These are phyloP conservation scores for Climacteris rufus DNA, from an alignment of 2,113 vertebrate genomes.

Conservation along the genomic window DNA sequence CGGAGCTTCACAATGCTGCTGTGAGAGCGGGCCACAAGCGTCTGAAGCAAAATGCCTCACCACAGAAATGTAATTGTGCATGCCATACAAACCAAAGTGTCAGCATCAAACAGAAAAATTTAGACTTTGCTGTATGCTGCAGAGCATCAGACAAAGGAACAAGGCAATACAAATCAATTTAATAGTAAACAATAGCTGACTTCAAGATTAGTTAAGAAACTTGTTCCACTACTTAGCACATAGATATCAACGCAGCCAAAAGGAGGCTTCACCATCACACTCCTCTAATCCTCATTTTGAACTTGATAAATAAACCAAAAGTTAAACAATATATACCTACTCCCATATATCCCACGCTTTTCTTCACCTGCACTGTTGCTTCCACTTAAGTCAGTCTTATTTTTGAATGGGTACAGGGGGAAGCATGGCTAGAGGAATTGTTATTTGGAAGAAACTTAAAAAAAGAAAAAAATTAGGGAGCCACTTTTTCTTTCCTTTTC, in stretches of 20 bases:
- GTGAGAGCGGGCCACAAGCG: not conserved
- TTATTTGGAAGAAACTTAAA: not conserved
- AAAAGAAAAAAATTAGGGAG: not conserved
- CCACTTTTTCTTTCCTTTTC: not conserved
- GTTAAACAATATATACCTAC: not conserved
- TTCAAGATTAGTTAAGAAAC: not conserved
- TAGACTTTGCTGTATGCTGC: not conserved
- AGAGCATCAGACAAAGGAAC: not conserved
- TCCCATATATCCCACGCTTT: not conserved
- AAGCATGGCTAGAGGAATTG: not conserved
- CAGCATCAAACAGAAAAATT: not conserved
- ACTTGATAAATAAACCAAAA: not conserved
- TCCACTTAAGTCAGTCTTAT: not conserved
- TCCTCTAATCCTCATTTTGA: not conserved
- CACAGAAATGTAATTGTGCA: not conserved
- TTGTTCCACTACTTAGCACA: not conserved
- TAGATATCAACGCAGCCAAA: not conserved
- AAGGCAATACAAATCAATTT: not conserved
- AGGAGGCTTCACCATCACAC: not conserved
- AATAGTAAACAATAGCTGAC: not conserved
- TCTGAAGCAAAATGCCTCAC: rapidly evolving
- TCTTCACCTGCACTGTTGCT: not conserved
- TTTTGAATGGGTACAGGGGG: not conserved
- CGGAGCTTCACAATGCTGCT: not conserved
- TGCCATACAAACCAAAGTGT: not conserved